Conservation (phyloP, 2,113 vertebrate species). For the Antechinus stuartii region DNA sequence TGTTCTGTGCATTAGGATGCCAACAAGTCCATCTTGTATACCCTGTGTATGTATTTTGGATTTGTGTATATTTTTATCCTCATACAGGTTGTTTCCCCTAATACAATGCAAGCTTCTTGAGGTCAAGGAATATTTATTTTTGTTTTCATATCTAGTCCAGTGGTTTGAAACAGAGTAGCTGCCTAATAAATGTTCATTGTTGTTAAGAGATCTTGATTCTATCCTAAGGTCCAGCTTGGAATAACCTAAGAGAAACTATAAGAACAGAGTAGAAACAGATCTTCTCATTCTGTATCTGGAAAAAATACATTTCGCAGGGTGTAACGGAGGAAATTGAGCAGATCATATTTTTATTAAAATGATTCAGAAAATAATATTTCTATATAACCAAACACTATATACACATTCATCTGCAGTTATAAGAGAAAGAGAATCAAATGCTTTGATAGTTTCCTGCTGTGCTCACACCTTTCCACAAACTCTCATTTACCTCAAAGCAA, state of each 20-base stretch:
- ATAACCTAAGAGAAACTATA: not conserved
- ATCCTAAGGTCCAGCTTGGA: not conserved
- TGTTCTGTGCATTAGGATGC: not conserved
- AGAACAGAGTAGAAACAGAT: not conserved
- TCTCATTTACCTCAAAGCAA: constrained; percentile 42
- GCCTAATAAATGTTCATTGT: not conserved
- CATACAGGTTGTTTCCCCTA: not conserved
- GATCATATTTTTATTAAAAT: not conserved
- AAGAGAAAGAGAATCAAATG: constrained; percentile 42
- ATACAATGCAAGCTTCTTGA: not conserved
- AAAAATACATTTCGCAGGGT: not conserved
- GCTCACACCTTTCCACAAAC: constrained; percentile 52
- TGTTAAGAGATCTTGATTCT: not conserved
- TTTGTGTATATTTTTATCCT: not conserved
- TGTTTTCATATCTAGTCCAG: not conserved
- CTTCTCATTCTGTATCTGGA: not conserved
- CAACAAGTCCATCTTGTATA: not conserved
- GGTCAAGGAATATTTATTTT: not conserved
- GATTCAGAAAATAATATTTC: constrained; percentile 38
- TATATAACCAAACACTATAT: not conserved
- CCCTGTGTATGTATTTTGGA: not conserved
- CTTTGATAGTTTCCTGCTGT: constrained; percentile 8
- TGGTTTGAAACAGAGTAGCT: not conserved
- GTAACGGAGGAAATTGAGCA: not conserved
- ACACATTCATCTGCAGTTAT: constrained; percentile 25